Evolutionary conservation across 2,113 vertebrate genomes (phyloP), one percentile per base, ranked within the genome.

Genomic region (Furnarius figulus): DNA sequence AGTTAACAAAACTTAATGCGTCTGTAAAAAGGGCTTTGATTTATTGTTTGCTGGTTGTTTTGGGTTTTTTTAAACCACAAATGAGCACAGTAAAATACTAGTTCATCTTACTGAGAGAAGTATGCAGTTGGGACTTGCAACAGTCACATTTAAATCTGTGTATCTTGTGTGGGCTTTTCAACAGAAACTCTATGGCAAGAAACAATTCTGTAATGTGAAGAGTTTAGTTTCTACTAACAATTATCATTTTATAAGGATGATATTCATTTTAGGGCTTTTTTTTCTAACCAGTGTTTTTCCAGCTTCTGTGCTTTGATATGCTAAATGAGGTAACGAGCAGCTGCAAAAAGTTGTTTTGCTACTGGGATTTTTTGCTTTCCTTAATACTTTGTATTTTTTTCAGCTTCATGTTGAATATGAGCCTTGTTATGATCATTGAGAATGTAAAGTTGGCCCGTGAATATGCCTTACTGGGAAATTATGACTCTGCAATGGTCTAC

Each of bases 361-460:
- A 18, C 18, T 58, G 5, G 5, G 7, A 56, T 66, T 40, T 87
- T 37, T 78, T 74, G 46, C 52, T 65, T 66, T 28, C 8, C 31
- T 73, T 65, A 85, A 37, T 46, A 22, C 76, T 90, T 61, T 18
- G 7, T 81, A 0, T 6, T 66, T 86, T 66, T 92, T 92, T 59
- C 96, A 98, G 92, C 92, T 98, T 91, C 94, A 93, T 96, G 35
- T 94, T 97, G 97, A 98, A 97, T 95, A 99, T 99, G 99, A 99
- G 99, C 98, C 98, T 99, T 79, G 98, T 98, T 87, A 99, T 99
- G 97, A 99, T 99, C 95, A 99, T 97, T 81, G 99, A 99, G 97
- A 99, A 99, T 86, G 98, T 99, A 89, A 99, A 99, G 93, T 96
- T 99, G 97, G 99, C 99, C 73, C 98, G 99, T 39, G 99, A 99